phyloP scores from a whole-genome alignment of 2,113 vertebrate species.

The human (Homo sapiens) region DNA sequence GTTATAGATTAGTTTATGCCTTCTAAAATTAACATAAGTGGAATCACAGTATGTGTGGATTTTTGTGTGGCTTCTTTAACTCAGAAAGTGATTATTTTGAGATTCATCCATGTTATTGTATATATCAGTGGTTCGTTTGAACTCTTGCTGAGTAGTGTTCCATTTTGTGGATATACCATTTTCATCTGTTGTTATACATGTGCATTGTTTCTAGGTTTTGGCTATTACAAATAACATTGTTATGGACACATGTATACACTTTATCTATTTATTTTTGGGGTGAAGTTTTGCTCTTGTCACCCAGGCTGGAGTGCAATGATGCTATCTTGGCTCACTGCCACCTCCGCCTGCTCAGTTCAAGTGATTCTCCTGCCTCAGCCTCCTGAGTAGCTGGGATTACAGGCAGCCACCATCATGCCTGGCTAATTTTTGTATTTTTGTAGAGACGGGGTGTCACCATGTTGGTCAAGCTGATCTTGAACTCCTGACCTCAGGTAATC shows the following conservation, averaged over 20 bases:
- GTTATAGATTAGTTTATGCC: not conserved
- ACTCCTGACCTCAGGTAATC: no score
- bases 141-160: not conserved
- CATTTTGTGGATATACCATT: not conserved
- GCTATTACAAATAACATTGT: not conserved
- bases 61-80: slow-evolving; percentile 9
- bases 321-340: no score
- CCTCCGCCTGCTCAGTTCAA: no score
- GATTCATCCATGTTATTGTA: not conserved
- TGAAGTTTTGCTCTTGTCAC: no score
- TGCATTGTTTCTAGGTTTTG: not conserved
- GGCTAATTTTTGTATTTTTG: no score
- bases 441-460: no score
- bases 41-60: not conserved
- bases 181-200: not conserved
- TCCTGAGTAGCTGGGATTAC: no score
- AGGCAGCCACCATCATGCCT: no score
- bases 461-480: no score
- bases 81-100: not conserved
- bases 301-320: no score
- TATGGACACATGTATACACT: fast-evolving
- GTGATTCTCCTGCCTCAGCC: no score
- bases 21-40: not conserved
- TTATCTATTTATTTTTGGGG: no score
- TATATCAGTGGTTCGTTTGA: not conserved